Base-by-base conservation (phyloP, 2,113 vertebrate species). In the Zosterops japonicus region DNA sequence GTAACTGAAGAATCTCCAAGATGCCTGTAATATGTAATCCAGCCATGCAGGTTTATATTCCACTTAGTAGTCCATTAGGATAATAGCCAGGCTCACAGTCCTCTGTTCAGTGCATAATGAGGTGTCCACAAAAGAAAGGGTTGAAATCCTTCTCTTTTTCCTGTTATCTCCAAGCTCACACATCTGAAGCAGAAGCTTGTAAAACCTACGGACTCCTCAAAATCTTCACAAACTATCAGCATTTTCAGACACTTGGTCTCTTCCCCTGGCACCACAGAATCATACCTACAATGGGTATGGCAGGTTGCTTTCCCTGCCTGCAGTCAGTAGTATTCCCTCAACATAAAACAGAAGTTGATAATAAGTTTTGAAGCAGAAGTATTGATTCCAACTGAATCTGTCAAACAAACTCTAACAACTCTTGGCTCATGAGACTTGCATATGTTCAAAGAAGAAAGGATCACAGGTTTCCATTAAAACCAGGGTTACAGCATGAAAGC, bases 11-110 rank as follows among this genome's bases (percentile, higher is more conserved):
- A 94, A 78, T 39, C 80, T 84, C 85, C 0, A 13, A 84, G 65
- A 68, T 82, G 76, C 21, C 90, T 69, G 8, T 75, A 93, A 81
- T 18, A 86, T 3, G 56, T 75, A 94, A 95, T 68, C 49, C 80
- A 84, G 61, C 69, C 86, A 87, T 23, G 72, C 19, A 81, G 95
- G 83, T 7, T 96, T 96, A 75, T 71, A 65, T 94, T 82, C 80
- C 94, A 97, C 93, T 95, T 96, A 95, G 75, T 92, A 96, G 91
- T 96, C 95, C 96, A 97, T 97, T 96, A 96, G 65, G 76, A 56
- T 61, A 92, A 69, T 29, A 83, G 44, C 20, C 44, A 82, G 31
- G 21, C 72, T 90, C 57, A 28, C 14, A 84, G 64, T 44, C 29
- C 52, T 49, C 75, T 83, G 56, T 68, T 70, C 69, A 39, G 36